A percentile compares a stretch with the other conserved stretches of the same genome.
Conservation (phyloP, 2,888 invertebrate genomes). For the Hyposoter didymator region DNA sequence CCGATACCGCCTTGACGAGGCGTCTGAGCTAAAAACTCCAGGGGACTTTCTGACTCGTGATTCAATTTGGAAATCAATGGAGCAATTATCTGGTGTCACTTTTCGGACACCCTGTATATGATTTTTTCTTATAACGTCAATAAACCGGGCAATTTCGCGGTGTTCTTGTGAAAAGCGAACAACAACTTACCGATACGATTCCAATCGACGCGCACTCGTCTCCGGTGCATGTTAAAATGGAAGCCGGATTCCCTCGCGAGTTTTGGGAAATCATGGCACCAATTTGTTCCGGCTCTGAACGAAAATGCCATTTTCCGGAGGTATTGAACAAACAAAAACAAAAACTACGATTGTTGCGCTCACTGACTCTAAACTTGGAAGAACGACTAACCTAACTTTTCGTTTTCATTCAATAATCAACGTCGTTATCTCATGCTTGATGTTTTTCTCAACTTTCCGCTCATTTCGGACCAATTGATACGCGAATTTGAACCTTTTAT, state of each 20-base stretch:
- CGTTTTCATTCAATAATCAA: not conserved
- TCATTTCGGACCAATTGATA: not conserved
- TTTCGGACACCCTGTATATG: not conserved
- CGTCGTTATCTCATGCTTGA: not conserved
- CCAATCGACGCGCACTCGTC: constrained; percentile 87
- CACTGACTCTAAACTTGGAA: constrained; percentile 5
- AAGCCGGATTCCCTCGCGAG: constrained; percentile 89
- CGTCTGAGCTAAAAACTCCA: not conserved
- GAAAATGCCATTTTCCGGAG: constrained; percentile 80
- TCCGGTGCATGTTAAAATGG: constrained; percentile 87
- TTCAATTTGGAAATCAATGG: not conserved
- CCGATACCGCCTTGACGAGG: not conserved
- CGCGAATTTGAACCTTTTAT: not conserved
- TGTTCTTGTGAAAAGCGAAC: not conserved
- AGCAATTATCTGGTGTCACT: not conserved
- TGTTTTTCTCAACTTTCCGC: not conserved
- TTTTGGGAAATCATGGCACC: constrained; percentile 89
- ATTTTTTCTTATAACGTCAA: not conserved
- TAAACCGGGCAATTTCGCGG: not conserved
- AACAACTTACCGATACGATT: constrained; percentile 88
- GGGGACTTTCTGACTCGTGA: not conserved
- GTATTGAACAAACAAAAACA: not conserved
- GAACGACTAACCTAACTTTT: constrained; percentile 14
- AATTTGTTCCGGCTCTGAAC: constrained; percentile 81
- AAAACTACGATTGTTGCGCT: not conserved